A percentile compares a stretch with the other conserved stretches of the same genome.
Evolutionary conservation across 2,113 vertebrate species (phyloP).

Genomic region (Trogon surrucura): DNA sequence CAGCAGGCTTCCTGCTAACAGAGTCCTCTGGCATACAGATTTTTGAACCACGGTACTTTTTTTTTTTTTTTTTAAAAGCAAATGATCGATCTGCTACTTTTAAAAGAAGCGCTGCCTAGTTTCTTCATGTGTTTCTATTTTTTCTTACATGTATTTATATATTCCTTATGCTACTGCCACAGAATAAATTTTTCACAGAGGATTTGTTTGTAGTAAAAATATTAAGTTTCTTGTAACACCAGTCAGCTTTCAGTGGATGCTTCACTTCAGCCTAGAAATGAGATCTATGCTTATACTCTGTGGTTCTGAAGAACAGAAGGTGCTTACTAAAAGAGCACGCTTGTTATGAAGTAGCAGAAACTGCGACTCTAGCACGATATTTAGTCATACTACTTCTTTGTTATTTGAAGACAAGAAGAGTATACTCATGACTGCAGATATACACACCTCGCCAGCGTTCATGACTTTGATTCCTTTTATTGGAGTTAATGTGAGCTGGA

Average conservation of each 20-base stretch:
- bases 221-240: not conserved
- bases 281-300: not conserved
- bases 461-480: constrained; percentile 30
- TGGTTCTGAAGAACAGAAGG: not conserved
- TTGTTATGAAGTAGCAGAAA: not conserved
- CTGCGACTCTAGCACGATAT: not conserved
- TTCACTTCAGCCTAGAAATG: not conserved
- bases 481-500: not conserved
- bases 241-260: not conserved
- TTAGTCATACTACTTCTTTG: not conserved
- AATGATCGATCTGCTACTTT: not conserved
- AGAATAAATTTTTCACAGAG: not conserved
- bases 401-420: not conserved
- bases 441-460: not conserved
- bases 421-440: not conserved
- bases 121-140: not conserved
- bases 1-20: not conserved
- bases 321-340: not conserved
- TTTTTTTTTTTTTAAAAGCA: not conserved
- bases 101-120: not conserved
- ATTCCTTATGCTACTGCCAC: not conserved
- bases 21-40: not conserved
- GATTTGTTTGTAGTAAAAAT: not conserved
- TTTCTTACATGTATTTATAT: not conserved
- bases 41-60: not conserved